Percentiles rank a stretch among this genome's conserved stretches.
phyloP scores from a whole-genome alignment of 2,888 invertebrate species.

The Lasius fuliginosus region DNA sequence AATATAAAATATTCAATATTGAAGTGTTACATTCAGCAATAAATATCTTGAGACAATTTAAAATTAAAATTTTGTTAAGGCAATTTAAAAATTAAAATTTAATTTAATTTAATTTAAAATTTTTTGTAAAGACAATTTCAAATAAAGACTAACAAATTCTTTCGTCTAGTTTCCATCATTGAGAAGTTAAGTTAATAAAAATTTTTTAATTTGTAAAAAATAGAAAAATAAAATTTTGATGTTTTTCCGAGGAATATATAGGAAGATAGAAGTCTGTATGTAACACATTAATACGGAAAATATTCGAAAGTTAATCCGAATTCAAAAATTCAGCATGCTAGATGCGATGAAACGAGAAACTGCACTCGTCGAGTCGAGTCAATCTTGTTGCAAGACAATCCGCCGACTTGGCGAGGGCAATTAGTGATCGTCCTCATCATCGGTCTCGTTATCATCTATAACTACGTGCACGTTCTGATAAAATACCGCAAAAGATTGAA shows the following conservation, averaged over 20 bases:
- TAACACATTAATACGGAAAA: background rate
- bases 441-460: constrained; percentile 14
- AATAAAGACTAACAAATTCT: background rate
- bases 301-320: background rate
- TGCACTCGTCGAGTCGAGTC: constrained; percentile 36
- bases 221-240: background rate
- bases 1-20: background rate
- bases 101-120: background rate
- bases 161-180: too few species aligned
- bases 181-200: background rate
- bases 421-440: constrained; percentile 29
- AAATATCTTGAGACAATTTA: background rate
- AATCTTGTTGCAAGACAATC: constrained; percentile 34
- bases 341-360: background rate
- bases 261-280: background rate
- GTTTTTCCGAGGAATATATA: background rate
- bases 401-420: constrained; percentile 48
- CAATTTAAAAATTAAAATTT: background rate
- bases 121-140: background rate
- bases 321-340: background rate
- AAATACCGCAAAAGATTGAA: background rate
- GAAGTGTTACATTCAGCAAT: background rate
- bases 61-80: background rate
- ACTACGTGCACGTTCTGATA: background rate
- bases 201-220: background rate